Evolutionary conservation across 2,797 vertebrate species (phyloP).

Genomic region (Avahi laniger): DNA sequence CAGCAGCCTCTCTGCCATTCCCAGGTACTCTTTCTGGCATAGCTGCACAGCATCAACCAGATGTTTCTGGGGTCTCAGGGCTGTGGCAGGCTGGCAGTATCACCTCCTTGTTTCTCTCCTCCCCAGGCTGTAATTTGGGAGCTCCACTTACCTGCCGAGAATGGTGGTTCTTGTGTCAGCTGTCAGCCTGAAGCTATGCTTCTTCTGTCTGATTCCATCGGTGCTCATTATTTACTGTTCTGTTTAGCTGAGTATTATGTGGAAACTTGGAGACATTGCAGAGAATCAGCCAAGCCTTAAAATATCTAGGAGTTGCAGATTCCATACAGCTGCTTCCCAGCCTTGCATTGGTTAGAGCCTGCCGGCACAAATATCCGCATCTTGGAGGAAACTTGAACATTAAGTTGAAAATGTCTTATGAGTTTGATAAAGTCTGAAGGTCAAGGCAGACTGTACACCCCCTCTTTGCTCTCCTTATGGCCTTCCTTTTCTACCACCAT

Average conservation of each 20-base stretch:
- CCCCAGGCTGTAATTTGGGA: background rate
- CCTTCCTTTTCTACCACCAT: background rate
- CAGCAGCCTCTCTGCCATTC: background rate
- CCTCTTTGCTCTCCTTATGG: background rate
- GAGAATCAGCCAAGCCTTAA: background rate
- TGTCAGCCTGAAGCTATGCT: slow-evolving; percentile 45
- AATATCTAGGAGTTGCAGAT: background rate
- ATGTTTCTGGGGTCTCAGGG: background rate
- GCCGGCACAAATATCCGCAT: background rate
- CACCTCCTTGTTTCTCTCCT: background rate
- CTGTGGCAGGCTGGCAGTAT: background rate
- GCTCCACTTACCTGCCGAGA: slow-evolving; percentile 21
- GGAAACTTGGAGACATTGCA: background rate
- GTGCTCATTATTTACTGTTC: slow-evolving; percentile 50
- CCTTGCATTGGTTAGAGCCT: background rate
- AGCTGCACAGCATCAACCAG: background rate
- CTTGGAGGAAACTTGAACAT: background rate
- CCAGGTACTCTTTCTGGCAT: background rate
- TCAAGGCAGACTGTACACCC: background rate
- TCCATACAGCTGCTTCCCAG: background rate
- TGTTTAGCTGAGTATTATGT: slow-evolving; percentile 24
- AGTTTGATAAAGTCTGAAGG: background rate
- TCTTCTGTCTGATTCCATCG: background rate
- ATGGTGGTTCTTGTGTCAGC: background rate
- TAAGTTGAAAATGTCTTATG: background rate